phyloP scores from a whole-genome alignment of 2,888 invertebrate genomes.

The Eupithecia tripunctaria region DNA sequence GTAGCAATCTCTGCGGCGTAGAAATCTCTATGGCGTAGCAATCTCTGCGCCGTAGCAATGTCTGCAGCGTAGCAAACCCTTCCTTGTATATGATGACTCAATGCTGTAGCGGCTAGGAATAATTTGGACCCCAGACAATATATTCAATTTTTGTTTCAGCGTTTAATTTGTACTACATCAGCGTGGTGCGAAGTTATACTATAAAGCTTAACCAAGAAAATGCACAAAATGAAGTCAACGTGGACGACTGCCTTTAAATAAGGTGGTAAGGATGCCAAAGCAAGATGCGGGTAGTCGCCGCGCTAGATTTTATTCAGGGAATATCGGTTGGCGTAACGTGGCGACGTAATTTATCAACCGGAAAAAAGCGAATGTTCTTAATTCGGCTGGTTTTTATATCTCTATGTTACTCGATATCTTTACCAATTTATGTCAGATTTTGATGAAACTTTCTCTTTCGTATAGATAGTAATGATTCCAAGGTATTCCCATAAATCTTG shows the following conservation, averaged over 20 bases:
- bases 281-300: background rate
- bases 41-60: background rate
- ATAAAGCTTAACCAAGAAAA: constrained; percentile 79
- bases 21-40: background rate
- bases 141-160: constrained; percentile 57
- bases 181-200: constrained; percentile 76
- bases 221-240: constrained; percentile 53
- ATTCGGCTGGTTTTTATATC: background rate
- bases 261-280: constrained; percentile 55
- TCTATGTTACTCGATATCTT: background rate
- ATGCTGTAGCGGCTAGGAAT: background rate
- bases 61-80: background rate
- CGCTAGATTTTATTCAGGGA: background rate
- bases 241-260: constrained; percentile 51
- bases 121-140: background rate
- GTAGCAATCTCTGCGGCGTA: background rate
- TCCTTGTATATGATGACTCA: no score
- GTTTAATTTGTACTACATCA: constrained; percentile 76
- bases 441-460: background rate
- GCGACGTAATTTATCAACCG: background rate
- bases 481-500: background rate
- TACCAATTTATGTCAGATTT: background rate
- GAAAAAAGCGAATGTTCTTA: background rate
- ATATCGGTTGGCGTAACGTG: background rate
- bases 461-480: background rate